phyloP scores from a whole-genome alignment of 1,140 invertebrate species.

The Aethina tumida region DNA sequence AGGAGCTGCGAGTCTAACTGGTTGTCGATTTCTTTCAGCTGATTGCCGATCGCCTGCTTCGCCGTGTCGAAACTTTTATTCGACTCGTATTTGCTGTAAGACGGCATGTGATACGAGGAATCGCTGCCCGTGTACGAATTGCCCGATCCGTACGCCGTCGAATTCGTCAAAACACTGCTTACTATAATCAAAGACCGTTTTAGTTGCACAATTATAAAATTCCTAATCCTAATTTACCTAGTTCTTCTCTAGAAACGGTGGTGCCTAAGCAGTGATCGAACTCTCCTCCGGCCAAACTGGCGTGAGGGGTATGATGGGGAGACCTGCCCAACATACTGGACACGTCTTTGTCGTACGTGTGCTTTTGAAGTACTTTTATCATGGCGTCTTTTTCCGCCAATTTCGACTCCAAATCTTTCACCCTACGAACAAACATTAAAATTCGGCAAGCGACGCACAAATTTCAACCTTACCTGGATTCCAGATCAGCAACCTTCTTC shows the following conservation, averaged over 20 bases:
- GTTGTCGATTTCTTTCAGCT: slow-evolving; percentile 70
- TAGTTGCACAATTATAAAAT: slow-evolving; percentile 1
- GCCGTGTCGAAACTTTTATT: slow-evolving; percentile 61
- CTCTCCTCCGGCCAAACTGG: slow-evolving; percentile 37
- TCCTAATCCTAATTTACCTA: slow-evolving; percentile 31
- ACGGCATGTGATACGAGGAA: slow-evolving; percentile 34
- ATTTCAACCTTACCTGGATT: slow-evolving; percentile 51
- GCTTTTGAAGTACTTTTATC: slow-evolving; percentile 79
- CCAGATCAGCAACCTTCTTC: slow-evolving; percentile 73
- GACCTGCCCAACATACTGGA: slow-evolving; percentile 40
- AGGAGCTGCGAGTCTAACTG: slow-evolving; percentile 51
- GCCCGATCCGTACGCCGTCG: slow-evolving; percentile 47
- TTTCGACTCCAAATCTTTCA: slow-evolving; percentile 81
- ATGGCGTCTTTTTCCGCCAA: slow-evolving; percentile 81
- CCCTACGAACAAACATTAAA: slow-evolving; percentile 38
- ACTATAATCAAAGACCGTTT: slow-evolving; percentile 31
- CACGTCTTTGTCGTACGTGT: slow-evolving; percentile 57
- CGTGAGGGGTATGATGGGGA: slow-evolving; percentile 44
- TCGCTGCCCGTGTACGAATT: slow-evolving; percentile 49
- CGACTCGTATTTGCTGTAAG: slow-evolving; percentile 44
- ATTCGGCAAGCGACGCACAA: background rate
- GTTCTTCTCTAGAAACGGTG: slow-evolving; percentile 38
- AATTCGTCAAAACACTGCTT: slow-evolving; percentile 45
- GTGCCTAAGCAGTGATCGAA: slow-evolving; percentile 35
- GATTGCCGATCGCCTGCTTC: slow-evolving; percentile 68